These are phyloP conservation scores for Limenitis camilla DNA, from an alignment of 2,888 invertebrate species.

Conservation along the genomic window DNA sequence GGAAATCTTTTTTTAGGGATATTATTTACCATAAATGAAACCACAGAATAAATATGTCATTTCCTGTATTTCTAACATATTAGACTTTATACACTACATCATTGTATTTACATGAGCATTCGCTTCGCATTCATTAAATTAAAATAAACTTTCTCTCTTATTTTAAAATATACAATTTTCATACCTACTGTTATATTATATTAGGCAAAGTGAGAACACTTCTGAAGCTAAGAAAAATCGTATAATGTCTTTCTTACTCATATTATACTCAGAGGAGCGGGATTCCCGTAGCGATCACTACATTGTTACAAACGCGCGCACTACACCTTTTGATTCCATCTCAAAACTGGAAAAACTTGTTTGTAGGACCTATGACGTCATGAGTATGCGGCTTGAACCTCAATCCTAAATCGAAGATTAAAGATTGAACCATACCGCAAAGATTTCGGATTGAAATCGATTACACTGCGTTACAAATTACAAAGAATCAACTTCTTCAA, in stretches of 20 bases:
- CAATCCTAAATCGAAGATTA: no score
- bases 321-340: no score
- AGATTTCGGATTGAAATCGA: no score
- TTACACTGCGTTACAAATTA: no score
- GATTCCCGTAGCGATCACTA: neutral
- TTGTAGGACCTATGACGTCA: no score
- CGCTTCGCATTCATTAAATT: slow-evolving; percentile 68
- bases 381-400: no score
- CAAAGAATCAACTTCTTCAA: no score
- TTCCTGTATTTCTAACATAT: slow-evolving; percentile 67
- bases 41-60: slow-evolving; percentile 30
- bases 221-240: slow-evolving; percentile 36
- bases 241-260: slow-evolving; percentile 12
- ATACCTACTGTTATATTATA: slow-evolving; percentile 50
- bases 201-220: slow-evolving; percentile 67
- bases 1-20: no score
- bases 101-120: slow-evolving; percentile 73
- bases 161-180: slow-evolving; percentile 61
- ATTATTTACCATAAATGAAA: no score
- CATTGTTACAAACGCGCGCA: no score
- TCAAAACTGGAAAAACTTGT: no score
- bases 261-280: neutral
- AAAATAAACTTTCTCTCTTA: slow-evolving; percentile 68
- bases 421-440: no score
- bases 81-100: slow-evolving; percentile 69